Conservation (phyloP, 2,113 vertebrate species). For the Petaurus breviceps region DNA sequence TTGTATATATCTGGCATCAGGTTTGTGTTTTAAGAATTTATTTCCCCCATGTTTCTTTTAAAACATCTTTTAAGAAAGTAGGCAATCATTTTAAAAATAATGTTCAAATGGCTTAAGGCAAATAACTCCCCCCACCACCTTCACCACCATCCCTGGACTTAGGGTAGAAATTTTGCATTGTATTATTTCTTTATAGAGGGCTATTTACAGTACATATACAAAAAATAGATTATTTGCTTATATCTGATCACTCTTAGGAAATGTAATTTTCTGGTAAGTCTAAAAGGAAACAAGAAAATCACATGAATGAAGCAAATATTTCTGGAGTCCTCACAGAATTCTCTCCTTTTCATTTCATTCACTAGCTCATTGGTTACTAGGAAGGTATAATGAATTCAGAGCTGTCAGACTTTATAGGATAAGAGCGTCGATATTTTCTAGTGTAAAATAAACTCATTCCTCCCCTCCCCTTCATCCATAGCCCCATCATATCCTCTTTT, state of each 20-base stretch:
- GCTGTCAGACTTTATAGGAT: not conserved
- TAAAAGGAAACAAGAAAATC: not conserved
- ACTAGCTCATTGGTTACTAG: not conserved
- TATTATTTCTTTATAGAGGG: not conserved
- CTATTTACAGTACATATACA: not conserved
- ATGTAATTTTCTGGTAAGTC: not conserved
- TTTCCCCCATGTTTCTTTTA: not conserved
- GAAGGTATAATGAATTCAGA: not conserved
- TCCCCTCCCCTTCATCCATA: not conserved
- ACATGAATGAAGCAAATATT: not conserved
- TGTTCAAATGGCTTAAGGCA: not conserved
- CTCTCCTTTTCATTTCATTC: not conserved
- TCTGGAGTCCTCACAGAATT: not conserved
- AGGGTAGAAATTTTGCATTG: not conserved
- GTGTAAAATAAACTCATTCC: not conserved
- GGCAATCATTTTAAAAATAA: not conserved
- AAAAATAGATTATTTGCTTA: not conserved
- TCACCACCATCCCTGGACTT: not conserved
- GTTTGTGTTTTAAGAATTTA: not conserved
- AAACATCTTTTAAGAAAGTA: not conserved
- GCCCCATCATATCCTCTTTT: not conserved
- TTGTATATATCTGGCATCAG: not conserved
- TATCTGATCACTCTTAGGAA: not conserved
- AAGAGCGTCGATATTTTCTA: not conserved
- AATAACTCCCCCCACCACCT: not conserved